Evolutionary conservation across 64 coral and sea anemone genomes (phyloP).

Genomic region (Orbicella faveolata): DNA sequence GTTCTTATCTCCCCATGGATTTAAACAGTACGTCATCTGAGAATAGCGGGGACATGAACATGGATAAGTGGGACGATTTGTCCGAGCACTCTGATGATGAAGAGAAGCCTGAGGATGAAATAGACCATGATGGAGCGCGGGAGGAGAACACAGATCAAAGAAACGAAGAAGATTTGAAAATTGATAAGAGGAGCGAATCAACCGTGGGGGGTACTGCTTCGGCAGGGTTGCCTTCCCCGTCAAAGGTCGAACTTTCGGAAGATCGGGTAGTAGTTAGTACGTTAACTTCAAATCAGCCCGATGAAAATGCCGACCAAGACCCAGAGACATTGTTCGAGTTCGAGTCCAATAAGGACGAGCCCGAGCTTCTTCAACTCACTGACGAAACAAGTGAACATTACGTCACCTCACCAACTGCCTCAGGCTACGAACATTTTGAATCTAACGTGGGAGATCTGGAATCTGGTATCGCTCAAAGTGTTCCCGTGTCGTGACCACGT

Average conservation of each 20-base stretch:
- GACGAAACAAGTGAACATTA: constrained; percentile 51
- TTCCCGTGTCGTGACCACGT: not conserved
- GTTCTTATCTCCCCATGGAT: constrained; percentile 78
- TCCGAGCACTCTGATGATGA: constrained; percentile 40
- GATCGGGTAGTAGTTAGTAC: not conserved
- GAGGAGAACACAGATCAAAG: not conserved
- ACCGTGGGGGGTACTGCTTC: not conserved
- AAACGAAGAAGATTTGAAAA: not conserved
- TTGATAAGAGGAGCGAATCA: not conserved
- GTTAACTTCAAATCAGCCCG: not conserved
- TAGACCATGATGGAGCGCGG: not conserved
- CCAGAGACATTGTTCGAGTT: constrained; percentile 7
- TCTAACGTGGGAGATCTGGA: not conserved
- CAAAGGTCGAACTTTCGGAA: constrained; percentile 1
- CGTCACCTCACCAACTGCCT: not conserved
- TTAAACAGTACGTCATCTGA: constrained; percentile 93
- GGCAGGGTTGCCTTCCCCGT: not conserved
- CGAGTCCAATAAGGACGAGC: constrained; percentile 66
- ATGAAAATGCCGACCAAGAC: constrained; percentile 11
- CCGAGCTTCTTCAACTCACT: constrained; percentile 55
- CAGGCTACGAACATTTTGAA: not conserved
- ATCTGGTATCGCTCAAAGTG: no score
- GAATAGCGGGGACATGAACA: constrained; percentile 52
- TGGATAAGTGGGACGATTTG: constrained; percentile 65
- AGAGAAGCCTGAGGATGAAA: not conserved